Evolutionary conservation across 2,797 vertebrate genomes (phyloP).

Genomic region (Cottoperca gobio): DNA sequence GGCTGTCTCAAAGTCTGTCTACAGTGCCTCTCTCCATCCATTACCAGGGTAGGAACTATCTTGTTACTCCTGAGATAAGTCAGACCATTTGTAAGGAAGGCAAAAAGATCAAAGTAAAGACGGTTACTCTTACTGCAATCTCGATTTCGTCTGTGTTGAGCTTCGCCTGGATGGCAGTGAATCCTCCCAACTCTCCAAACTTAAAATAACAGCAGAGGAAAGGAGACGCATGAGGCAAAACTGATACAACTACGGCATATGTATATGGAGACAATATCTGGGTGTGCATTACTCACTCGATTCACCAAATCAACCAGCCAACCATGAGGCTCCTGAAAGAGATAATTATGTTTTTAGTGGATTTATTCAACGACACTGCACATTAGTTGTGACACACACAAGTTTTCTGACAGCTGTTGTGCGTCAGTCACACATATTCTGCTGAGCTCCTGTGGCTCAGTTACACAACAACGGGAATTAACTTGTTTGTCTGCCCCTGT

Average conservation of each 20-base stretch:
- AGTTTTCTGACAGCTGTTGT: conserved; percentile 65
- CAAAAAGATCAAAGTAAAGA: background rate
- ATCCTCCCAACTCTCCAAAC: conserved; percentile 98
- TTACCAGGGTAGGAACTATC: conserved; percentile 27
- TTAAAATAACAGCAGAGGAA: conserved; percentile 66
- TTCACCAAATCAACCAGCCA: conserved; percentile 99
- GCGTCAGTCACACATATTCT: conserved; percentile 62
- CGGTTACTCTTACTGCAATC: conserved; percentile 90
- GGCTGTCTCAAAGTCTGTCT: conserved; percentile 30
- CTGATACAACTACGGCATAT: background rate
- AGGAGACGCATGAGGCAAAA: conserved; percentile 3
- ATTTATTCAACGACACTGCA: conserved; percentile 24
- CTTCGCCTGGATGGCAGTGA: conserved; percentile 96
- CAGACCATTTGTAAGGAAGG: background rate
- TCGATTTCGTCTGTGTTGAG: conserved; percentile 95
- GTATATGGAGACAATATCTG: background rate
- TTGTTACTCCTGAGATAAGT: conserved; percentile 3
- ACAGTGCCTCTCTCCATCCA: conserved; percentile 20
- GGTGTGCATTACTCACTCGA: conserved; percentile 85
- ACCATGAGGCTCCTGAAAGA: conserved; percentile 96
- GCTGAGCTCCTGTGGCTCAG: conserved; percentile 30
- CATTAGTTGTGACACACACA: conserved; percentile 12
- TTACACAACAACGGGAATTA: conserved; percentile 49
- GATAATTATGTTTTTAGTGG: conserved; percentile 24
- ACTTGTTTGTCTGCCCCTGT: conserved; percentile 30